phyloP scores from a whole-genome alignment of 2,888 invertebrate genomes.

The Lycocerus yunnanus region DNA sequence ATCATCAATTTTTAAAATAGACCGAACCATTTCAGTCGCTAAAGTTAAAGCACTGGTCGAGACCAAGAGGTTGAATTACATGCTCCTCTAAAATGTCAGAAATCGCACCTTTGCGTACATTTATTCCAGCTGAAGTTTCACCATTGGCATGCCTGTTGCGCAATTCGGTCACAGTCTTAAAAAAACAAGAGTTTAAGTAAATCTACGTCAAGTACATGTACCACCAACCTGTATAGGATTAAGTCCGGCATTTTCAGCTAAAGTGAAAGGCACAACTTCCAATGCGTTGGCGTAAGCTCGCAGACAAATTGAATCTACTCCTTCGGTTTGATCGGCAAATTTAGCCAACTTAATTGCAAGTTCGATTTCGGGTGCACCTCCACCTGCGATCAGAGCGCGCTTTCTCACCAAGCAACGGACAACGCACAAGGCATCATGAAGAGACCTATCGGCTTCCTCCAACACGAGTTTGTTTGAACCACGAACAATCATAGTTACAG shows the following conservation, averaged over 20 bases:
- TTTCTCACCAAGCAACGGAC: conserved; percentile 96
- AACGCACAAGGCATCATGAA: conserved; percentile 86
- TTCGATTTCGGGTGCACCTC: conserved; percentile 97
- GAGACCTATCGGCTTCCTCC: conserved; percentile 79
- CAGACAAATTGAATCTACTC: conserved; percentile 94
- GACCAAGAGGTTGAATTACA: conserved; percentile 96
- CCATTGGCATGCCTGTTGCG: conserved; percentile 91
- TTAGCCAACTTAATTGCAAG: conserved; percentile 83
- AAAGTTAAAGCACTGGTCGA: conserved; percentile 91
- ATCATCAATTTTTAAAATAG: conserved; percentile 99
- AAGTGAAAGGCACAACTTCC: conserved; percentile 89
- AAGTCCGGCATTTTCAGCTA: conserved; percentile 82
- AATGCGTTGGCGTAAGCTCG: conserved; percentile 94
- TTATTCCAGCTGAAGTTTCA: conserved; percentile 88
- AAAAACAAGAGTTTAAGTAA: background rate
- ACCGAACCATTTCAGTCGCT: conserved; percentile 95
- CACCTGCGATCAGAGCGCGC: conserved; percentile 90
- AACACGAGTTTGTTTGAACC: conserved; percentile 83
- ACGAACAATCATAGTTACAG: conserved; percentile 90
- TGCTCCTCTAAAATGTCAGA: conserved; percentile 97
- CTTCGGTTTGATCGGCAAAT: conserved; percentile 81
- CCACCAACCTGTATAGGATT: conserved; percentile 53
- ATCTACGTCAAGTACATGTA: background rate
- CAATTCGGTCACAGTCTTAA: conserved; percentile 89
- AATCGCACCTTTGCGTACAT: conserved; percentile 94